Evolutionary conservation across 92 coral and sea anemone species (phyloP).

Genomic region (Galaxea fascicularis): DNA sequence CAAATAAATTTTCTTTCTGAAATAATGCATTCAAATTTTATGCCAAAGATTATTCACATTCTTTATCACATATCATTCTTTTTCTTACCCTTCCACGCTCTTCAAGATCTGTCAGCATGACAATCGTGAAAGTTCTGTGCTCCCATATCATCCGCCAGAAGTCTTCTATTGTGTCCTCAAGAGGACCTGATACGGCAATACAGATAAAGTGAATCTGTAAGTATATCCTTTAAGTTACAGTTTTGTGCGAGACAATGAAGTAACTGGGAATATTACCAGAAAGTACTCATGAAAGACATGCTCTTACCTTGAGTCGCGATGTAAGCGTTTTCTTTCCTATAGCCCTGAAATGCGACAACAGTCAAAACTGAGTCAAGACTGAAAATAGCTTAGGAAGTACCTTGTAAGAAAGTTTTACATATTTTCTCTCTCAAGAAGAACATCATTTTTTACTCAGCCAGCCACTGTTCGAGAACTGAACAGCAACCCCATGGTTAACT

Average conservation of each 20-base stretch:
- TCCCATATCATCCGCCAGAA: constrained; percentile 99
- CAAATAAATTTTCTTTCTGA: too few species aligned
- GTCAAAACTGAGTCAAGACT: not conserved
- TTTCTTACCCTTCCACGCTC: constrained; percentile 91
- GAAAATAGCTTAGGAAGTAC: not conserved
- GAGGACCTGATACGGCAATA: constrained; percentile 69
- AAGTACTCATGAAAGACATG: not conserved
- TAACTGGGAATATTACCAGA: not conserved
- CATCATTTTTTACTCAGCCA: too few species aligned
- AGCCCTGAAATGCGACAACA: constrained; percentile 74
- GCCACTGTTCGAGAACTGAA: too few species aligned
- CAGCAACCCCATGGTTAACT: too few species aligned
- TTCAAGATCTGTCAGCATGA: constrained; percentile 92
- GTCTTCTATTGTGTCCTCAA: constrained; percentile 85
- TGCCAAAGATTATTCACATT: not conserved
- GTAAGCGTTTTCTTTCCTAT: constrained; percentile 95
- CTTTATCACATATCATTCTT: not conserved
- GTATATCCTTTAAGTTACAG: not conserved
- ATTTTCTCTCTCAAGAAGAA: too few species aligned
- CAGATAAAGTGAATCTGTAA: not conserved
- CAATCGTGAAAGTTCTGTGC: constrained; percentile 88
- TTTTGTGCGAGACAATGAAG: not conserved
- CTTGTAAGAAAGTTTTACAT: not conserved
- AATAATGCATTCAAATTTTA: not conserved
- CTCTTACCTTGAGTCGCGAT: constrained; percentile 90